These are phyloP conservation scores for Bombus sylvicola DNA, from an alignment of 1,140 invertebrate genomes.

Conservation along the genomic window DNA sequence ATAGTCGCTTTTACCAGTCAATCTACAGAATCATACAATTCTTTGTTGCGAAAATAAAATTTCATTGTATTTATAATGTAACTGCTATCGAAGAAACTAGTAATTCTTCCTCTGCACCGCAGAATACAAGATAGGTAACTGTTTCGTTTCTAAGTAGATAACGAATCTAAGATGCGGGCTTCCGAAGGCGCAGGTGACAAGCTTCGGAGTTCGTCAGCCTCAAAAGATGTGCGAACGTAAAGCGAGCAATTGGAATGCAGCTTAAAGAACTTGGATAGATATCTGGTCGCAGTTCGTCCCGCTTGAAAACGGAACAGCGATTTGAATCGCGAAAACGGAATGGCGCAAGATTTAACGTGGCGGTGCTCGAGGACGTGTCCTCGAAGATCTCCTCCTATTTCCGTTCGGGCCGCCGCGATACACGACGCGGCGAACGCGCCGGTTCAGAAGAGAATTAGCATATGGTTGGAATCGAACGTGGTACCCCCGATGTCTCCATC, in stretches of 20 bases:
- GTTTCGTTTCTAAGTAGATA: neutral
- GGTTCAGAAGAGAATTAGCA: constrained; percentile 74
- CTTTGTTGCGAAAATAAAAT: neutral
- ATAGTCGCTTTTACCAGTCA: neutral
- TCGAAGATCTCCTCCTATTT: constrained; percentile 62
- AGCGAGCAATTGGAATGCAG: neutral
- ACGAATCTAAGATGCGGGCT: neutral
- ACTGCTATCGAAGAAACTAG: neutral
- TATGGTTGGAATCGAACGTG: constrained; percentile 73
- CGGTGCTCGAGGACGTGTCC: constrained; percentile 43
- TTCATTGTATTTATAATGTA: neutral
- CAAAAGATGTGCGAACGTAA: constrained; percentile 8
- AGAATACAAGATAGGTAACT: too few relatives aligned
- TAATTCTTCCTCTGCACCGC: neutral
- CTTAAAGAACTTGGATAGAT: neutral
- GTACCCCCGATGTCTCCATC: constrained; percentile 79
- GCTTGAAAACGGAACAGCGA: neutral
- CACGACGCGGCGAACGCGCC: constrained; percentile 47
- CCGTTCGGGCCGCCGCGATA: constrained; percentile 37
- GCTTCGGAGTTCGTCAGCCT: neutral
- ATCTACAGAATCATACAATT: neutral
- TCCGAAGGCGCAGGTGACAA: constrained; percentile 49
- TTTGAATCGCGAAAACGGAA: constrained; percentile 26
- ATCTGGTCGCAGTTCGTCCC: neutral
- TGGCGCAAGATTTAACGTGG: constrained; percentile 48